Evolutionary conservation across 2,113 vertebrate genomes (phyloP).

Genomic region (Odontesthes bonariensis): DNA sequence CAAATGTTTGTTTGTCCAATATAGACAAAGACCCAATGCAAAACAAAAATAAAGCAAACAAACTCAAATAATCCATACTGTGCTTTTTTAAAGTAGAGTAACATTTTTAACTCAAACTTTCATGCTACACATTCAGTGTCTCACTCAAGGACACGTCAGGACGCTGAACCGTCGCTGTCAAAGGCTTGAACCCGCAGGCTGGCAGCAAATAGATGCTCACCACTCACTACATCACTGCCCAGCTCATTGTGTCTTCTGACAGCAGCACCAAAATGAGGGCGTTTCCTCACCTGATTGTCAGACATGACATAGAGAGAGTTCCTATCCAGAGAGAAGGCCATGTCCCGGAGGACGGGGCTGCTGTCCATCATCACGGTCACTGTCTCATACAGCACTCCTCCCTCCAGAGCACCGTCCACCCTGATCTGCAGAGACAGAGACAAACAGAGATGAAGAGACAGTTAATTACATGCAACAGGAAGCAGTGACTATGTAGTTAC

Average conservation of each 20-base stretch:
- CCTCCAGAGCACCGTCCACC: slow-evolving; percentile 88
- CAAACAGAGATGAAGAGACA: slow-evolving; percentile 26
- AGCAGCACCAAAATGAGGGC: slow-evolving; percentile 29
- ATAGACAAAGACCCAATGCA: background rate
- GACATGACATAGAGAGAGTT: slow-evolving; percentile 93
- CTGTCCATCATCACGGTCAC: slow-evolving; percentile 90
- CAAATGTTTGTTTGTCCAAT: background rate
- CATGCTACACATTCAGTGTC: background rate
- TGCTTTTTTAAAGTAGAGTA: background rate
- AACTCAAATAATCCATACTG: background rate
- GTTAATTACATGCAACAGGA: background rate
- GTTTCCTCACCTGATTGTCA: slow-evolving; percentile 88
- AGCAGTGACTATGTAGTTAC: background rate
- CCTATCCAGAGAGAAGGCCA: slow-evolving; percentile 92
- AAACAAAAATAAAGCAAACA: background rate
- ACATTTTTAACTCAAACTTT: slow-evolving; percentile 11
- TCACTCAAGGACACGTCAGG: slow-evolving; percentile 31
- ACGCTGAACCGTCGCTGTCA: background rate
- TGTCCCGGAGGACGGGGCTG: slow-evolving; percentile 90
- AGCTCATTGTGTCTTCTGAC: slow-evolving; percentile 35
- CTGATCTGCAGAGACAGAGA: slow-evolving; percentile 84
- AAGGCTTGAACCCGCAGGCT: slow-evolving; percentile 8
- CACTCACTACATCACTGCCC: background rate
- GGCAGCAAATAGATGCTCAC: slow-evolving; percentile 38
- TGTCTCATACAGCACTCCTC: slow-evolving; percentile 91